A percentile compares a stretch with the other conserved stretches of the same genome.
Evolutionary conservation across 2,888 invertebrate genomes (phyloP).

Genomic region (Helleia helle): DNA sequence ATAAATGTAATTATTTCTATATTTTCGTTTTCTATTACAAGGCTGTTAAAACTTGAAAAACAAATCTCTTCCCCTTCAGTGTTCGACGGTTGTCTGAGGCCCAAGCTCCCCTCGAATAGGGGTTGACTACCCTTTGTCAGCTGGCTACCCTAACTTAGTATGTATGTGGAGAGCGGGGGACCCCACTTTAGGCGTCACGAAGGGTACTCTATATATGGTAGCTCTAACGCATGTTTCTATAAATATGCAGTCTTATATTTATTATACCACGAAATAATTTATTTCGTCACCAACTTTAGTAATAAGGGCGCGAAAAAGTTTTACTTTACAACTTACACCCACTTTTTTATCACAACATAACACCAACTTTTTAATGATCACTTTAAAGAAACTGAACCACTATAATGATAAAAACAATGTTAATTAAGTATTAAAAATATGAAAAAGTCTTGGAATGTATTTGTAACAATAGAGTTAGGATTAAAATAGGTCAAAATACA

Average conservation of each 20-base stretch:
- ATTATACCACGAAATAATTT: too few species aligned
- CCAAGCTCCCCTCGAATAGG: slow-evolving; percentile 62
- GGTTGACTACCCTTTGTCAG: slow-evolving; percentile 67
- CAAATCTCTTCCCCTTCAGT: slow-evolving; percentile 46
- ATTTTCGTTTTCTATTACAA: too few species aligned
- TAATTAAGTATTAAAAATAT: too few species aligned
- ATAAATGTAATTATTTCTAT: too few species aligned
- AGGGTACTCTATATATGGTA: slow-evolving; percentile 52
- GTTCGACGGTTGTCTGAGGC: slow-evolving; percentile 54
- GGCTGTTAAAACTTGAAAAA: too few species aligned
- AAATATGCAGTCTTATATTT: too few species aligned
- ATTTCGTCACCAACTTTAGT: background rate
- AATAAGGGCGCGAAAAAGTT: slow-evolving; percentile 3
- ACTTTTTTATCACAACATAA: slow-evolving; percentile 1
- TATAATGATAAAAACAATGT: too few species aligned
- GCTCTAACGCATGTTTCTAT: slow-evolving; percentile 37
- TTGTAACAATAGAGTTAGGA: too few species aligned
- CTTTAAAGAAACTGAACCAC: too few species aligned
- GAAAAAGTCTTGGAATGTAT: too few species aligned
- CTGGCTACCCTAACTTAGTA: slow-evolving; percentile 57
- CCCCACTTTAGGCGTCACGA: slow-evolving; percentile 56
- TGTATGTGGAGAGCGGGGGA: slow-evolving; percentile 64
- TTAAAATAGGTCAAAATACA: too few species aligned
- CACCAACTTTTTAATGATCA: too few species aligned
- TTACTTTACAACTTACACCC: slow-evolving; percentile 1